Evolutionary conservation across 2,797 vertebrate genomes (phyloP).

Genomic region (Tachyglossus aculeatus): DNA sequence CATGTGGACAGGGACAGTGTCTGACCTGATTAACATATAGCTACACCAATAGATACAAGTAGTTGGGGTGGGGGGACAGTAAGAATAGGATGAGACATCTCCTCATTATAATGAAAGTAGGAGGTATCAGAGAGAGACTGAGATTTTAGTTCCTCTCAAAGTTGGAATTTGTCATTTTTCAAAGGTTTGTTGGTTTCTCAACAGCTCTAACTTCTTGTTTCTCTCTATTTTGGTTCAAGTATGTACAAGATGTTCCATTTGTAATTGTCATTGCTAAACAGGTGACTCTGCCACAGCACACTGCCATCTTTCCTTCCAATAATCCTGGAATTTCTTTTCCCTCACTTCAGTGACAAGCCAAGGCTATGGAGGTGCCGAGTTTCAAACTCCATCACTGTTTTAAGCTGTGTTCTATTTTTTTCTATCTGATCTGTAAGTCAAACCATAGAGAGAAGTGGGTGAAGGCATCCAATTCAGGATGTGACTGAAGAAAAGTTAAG

Average conservation of each 20-base stretch:
- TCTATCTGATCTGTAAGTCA: slow-evolving; percentile 39
- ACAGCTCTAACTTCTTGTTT: background rate
- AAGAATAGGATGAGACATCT: background rate
- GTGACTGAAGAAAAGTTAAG: slow-evolving; percentile 58
- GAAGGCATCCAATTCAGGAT: slow-evolving; percentile 31
- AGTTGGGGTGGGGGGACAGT: too few relatives aligned
- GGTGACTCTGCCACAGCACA: too few relatives aligned
- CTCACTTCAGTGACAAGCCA: too few relatives aligned
- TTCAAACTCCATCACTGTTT: slow-evolving; percentile 32
- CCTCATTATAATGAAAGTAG: background rate
- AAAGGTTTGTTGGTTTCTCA: background rate
- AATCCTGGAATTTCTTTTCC: too few relatives aligned
- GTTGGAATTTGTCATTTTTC: background rate
- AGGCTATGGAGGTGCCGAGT: too few relatives aligned
- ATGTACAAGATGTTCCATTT: background rate
- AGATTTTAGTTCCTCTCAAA: background rate
- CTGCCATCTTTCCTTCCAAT: too few relatives aligned
- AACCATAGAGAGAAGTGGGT: slow-evolving; percentile 26
- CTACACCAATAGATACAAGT: too few relatives aligned
- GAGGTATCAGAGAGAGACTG: background rate
- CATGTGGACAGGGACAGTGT: too few relatives aligned
- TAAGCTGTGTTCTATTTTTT: slow-evolving; percentile 1
- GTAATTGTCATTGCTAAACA: too few relatives aligned
- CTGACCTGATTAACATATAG: too few relatives aligned
- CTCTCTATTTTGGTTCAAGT: slow-evolving; percentile 1